Base-by-base conservation (phyloP, 2,113 vertebrate genomes). In the Pterocles orientalis region DNA sequence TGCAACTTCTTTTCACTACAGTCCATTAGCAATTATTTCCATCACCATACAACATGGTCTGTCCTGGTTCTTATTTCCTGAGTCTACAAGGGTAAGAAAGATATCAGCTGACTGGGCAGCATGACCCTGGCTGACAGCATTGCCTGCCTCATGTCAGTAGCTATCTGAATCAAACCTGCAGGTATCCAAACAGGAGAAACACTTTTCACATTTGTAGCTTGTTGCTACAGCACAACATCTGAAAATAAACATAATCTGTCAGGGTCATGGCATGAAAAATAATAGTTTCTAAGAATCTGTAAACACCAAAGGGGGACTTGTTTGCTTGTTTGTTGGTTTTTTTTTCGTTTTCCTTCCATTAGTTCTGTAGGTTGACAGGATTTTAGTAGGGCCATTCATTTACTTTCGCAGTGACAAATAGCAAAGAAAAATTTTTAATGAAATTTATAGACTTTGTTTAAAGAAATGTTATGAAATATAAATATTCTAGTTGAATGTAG, bases 11-110 rank as follows among this genome's bases (percentile, higher is more conserved):
- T 96, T 48, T 84, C 96, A 89, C 16, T 64, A 66, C 50, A 94
- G 33, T 90, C 41, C 70, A 87, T 96, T 94, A 96, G 85, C 91
- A 97, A 96, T 91, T 58, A 95, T 95, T 95, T 93, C 76, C 18
- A 68, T 69, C 50, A 82, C 47, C 80, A 50, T 47, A 65, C 18
- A 86, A 7, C 26, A 19, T 54, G 53, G 9, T 48, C 20, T 41
- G 15, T 70, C 73, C 12, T 64, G 25, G 23, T 84, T 96, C 84
- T 82, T 95, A 86, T 91, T 92, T 97, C 79, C 95, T 95, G 57
- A 86, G 57, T 62, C 58, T 45, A 58, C 26, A 48, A 39, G 45
- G 61, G 21, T 72, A 87, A 93, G 61, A 60, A 84, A 77, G 61
- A 94, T 33, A 34, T 45, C 78, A 91, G 41, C 39, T 91, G 69